Evolutionary conservation across 2,797 vertebrate genomes (phyloP).

Genomic region (Mormyrus hasselquistii): DNA sequence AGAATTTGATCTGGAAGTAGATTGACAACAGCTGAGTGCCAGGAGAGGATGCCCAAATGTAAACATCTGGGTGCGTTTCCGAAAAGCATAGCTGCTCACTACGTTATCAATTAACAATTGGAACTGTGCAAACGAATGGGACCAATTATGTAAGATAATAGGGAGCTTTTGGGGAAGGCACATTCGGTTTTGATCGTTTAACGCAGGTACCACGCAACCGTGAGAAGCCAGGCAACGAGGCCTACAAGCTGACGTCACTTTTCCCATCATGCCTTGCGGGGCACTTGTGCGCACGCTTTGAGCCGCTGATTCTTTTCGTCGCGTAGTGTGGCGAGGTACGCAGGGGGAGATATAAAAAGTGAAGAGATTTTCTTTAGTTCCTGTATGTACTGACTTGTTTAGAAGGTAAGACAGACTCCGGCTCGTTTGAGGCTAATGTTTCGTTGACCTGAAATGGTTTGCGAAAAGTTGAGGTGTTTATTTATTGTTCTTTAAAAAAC

Average conservation of each 20-base stretch:
- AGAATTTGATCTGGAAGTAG: neutral
- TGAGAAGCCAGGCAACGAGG: neutral
- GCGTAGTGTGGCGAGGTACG: conserved; percentile 56
- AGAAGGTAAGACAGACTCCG: neutral
- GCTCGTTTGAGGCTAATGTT: neutral
- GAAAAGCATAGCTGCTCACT: neutral
- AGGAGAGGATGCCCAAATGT: neutral
- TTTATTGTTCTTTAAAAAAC: neutral
- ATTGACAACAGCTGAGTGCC: neutral
- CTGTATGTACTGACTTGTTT: neutral
- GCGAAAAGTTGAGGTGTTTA: neutral
- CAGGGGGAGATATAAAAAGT: conserved; percentile 61
- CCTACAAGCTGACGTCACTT: neutral
- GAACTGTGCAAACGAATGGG: neutral
- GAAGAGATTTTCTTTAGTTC: conserved; percentile 1
- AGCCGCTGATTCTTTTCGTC: conserved; percentile 54
- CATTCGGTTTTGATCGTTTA: neutral
- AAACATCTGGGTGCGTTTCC: neutral
- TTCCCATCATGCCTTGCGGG: conserved; percentile 42
- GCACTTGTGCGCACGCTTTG: conserved; percentile 54
- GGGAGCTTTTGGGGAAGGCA: neutral
- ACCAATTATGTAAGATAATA: neutral
- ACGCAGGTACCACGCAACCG: neutral
- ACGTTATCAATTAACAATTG: neutral
- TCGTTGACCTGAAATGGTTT: neutral